Evolutionary conservation across 2,888 invertebrate species (phyloP), one percentile per base, ranked within the genome.

Genomic region (Andrena haemorrhoa): DNA sequence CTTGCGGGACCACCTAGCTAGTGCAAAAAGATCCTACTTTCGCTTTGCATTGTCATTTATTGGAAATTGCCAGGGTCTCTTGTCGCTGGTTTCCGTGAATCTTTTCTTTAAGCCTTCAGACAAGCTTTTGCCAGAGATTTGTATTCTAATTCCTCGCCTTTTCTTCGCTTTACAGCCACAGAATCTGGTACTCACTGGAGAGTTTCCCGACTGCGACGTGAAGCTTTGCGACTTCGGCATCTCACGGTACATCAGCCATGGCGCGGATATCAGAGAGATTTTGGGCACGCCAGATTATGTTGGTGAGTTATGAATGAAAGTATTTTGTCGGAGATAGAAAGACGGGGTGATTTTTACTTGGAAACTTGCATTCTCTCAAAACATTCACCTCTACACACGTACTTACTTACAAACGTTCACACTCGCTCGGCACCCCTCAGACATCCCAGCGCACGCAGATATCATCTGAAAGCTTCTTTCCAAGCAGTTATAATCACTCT

Each of bases 271-370:
- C 91, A 95, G 98, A 87, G 99, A 99, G 94, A 98, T 99, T 93
- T 95, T 98, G 90, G 99, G 99, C 93, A 98, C 98, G 75, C 98
- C 98, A 89, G 99, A 99, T 94, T 99, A 99, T 95, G 98, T 98
- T 89, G 98, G 97, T 97, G 90, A 96, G 97, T 87, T 49, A 16
- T 12, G 10, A 4, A 16, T 16, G 16, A 5, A 16, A 16, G 41
- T 41, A 16, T 41, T 41, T 41, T 41, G 5, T 41, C 16, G 41
- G 41, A 16, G 41, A 41, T 4, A 41, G 12, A 3, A 16, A 41
- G 41, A 5, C 12, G 1, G 41, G 41, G 41, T 41, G 41, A 41
- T 1, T 41, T 41, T 41, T 41, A 41, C 16, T 41, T 16, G 41
- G 41, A 41, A 5, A 16, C 12, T 5, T 41, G 16, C 12, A 1